phyloP scores from a whole-genome alignment of 2,797 vertebrate species.

The Neomorphus geoffroyi region DNA sequence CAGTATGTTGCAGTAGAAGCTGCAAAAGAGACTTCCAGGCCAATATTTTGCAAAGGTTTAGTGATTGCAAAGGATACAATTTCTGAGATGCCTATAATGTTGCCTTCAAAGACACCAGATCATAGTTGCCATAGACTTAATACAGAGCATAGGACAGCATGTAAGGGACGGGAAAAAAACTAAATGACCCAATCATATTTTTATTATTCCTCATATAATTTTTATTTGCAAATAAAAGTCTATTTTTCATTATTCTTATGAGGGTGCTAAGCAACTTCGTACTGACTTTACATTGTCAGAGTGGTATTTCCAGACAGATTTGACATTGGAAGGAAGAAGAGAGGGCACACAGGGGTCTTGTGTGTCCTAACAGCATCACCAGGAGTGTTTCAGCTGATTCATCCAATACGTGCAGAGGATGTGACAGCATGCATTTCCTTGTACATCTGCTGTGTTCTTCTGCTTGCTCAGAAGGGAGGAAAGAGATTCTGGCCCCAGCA shows the following conservation, averaged over 20 bases:
- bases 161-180: not conserved
- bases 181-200: not conserved
- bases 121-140: not conserved
- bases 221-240: not conserved
- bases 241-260: not conserved
- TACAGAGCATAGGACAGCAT: not conserved
- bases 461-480: not conserved
- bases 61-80: not conserved
- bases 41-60: not conserved
- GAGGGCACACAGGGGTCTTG: not conserved
- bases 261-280: not conserved
- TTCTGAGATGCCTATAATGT: not conserved
- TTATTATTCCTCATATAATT: not conserved
- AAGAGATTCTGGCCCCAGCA: slow-evolving; percentile 10
- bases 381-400: not conserved
- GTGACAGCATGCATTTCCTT: not conserved
- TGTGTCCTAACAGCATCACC: not conserved
- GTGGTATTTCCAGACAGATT: not conserved
- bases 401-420: not conserved
- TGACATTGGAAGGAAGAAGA: not conserved
- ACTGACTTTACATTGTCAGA: not conserved
- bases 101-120: not conserved
- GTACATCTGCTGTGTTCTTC: slow-evolving; percentile 39
- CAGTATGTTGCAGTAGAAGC: not conserved
- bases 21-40: not conserved